Conservation (phyloP, 2,888 invertebrate species). For the Heliconius ethilla region DNA sequence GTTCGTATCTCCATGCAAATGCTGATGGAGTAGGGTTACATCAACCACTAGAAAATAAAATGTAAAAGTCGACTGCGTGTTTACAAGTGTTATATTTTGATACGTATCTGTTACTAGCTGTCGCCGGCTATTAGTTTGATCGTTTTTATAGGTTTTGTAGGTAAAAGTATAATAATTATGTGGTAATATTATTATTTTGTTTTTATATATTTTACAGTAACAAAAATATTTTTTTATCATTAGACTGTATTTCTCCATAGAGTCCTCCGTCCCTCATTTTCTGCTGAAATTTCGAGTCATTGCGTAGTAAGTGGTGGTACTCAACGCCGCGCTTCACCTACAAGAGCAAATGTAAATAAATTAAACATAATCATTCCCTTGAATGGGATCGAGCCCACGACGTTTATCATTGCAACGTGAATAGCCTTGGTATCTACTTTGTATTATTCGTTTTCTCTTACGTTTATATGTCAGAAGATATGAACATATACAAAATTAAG, state of each 20-base stretch:
- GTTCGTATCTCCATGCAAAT: constrained; percentile 12
- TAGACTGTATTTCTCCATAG: too few relatives aligned
- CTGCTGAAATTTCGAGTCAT: neutral
- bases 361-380: neutral
- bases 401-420: neutral
- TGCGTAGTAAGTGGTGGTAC: neutral
- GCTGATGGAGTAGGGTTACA: constrained; percentile 7
- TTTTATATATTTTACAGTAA: too few relatives aligned
- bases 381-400: neutral
- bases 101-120: neutral
- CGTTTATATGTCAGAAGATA: neutral
- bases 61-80: constrained; percentile 3
- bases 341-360: neutral
- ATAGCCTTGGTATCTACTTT: neutral
- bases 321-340: neutral
- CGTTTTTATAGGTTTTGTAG: neutral
- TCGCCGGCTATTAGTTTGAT: constrained; percentile 1
- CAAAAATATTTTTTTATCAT: too few relatives aligned
- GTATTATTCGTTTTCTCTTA: neutral
- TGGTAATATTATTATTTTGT: too few relatives aligned
- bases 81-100: constrained; percentile 11
- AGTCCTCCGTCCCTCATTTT: neutral
- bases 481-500: too few relatives aligned
- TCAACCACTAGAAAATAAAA: constrained; percentile 17
- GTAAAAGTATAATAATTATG: neutral